These are phyloP conservation scores for Ypsolopha sequella DNA, from an alignment of 2,888 invertebrate species.

Conservation along the genomic window DNA sequence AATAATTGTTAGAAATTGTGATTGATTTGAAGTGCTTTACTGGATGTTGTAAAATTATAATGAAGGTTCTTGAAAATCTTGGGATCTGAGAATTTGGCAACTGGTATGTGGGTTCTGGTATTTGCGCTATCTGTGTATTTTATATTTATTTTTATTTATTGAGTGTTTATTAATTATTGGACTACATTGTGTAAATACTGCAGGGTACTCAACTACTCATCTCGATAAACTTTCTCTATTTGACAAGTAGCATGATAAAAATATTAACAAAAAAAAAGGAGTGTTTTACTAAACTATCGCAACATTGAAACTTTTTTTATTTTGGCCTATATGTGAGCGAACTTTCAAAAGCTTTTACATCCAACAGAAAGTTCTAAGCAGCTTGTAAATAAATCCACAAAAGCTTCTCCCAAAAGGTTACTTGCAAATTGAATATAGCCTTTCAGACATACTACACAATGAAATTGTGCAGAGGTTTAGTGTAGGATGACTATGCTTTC, in stretches of 20 bases:
- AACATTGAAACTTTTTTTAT: neutral
- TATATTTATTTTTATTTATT: too few relatives aligned
- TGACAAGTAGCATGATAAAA: too few relatives aligned
- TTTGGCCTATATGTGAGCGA: neutral
- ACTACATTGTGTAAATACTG: too few relatives aligned
- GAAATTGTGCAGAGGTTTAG: neutral
- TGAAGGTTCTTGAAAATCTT: neutral
- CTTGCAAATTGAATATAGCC: neutral
- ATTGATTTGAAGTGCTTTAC: neutral
- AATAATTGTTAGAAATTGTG: too few relatives aligned
- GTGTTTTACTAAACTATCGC: neutral
- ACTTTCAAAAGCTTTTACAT: neutral
- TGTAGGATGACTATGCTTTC: neutral
- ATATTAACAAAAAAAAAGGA: too few relatives aligned
- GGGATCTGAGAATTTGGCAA: too few relatives aligned
- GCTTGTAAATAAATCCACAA: slow-evolving; percentile 1
- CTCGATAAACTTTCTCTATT: too few relatives aligned
- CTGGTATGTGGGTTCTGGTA: too few relatives aligned
- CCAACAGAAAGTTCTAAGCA: neutral
- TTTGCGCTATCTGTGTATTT: too few relatives aligned
- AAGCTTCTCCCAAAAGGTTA: neutral
- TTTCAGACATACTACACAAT: neutral
- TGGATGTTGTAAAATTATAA: neutral
- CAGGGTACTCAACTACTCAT: too few relatives aligned
- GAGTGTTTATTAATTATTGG: too few relatives aligned